Base-by-base conservation (phyloP, 2,113 vertebrate genomes). In the Tragelaphus imberbis region DNA sequence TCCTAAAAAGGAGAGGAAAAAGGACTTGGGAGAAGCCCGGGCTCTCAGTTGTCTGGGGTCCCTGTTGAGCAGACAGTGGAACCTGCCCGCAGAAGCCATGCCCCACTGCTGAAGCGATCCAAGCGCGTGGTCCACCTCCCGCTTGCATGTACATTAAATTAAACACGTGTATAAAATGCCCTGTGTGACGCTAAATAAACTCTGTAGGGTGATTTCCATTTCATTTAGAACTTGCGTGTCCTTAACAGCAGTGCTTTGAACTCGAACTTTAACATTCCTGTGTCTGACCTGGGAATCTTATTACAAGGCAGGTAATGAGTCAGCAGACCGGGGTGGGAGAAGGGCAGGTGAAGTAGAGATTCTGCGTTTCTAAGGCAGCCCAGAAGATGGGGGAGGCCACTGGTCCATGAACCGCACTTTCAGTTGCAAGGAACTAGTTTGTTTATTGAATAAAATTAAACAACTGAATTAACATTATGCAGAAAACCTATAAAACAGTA, bases 1-100 rank as follows among this genome's bases (percentile, higher is more conserved):
- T 90, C 77, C 85, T 85, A 15, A 94, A 92, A 97, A 87, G 92
- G 93, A n/a, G 68, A 82, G 51, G 53, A 17, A 79, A 16, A 80
- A 55, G 59, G 56, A 49, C 23, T 30, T 10, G 9, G 27, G 65
- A 94, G 94, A 80, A 92, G 75, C 11, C 33, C 19, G 0, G 17
- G 55, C 44, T 93, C 71, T 3, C 59, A 12, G 77, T 21, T 13
- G 25, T 55, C 27, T 17, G 23, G 68, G 23, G 23, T 86, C 84
- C 25, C 15, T 12, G 61, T 2, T 53, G 90, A 56, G n/a, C 0
- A 1, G 17, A 17, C 40, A 49, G 4, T 16, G 51, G 68, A 49
- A 63, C 30, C 51, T 17, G 36, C 25, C 33, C 4, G 0, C 68
- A 2, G 28, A 84, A 27, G 7, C 49, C 21, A 6, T 6, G 27